Base-by-base conservation (phyloP, 2,113 vertebrate species). In the Callipepla californica region DNA sequence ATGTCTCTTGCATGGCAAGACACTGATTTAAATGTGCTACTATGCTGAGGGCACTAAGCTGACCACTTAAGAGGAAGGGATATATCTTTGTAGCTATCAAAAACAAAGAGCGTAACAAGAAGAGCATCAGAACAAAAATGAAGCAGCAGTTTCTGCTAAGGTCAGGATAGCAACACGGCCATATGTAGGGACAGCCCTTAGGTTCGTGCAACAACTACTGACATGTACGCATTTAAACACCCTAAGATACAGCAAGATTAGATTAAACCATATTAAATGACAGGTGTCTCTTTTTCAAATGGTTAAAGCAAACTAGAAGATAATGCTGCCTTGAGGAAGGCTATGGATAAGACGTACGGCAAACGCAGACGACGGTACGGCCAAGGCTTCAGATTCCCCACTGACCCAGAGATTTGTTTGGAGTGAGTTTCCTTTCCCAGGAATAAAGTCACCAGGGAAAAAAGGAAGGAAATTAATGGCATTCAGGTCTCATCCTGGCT, bases 31-130 rank as follows among this genome's bases (percentile, higher is more conserved):
- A 75, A 90, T 85, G 65, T 7, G 48, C 51, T 80, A 80, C 75
- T 80, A 75, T 16, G 94, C 80, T 80, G 79, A 75, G 61, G 82
- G 73, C 65, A 90, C 58, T 91, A 63, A 90, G 91, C 61, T 91
- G 91, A 86, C 61, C 93, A 62, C 76, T 95, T 94, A 68, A 65
- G 32, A 74, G 89, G 72, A 94, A 92, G 57, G 21, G 50, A 87
- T 61, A 21, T 45, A 85, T 88, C 72, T 75, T 77, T 70, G 82
- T 48, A 78, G 72, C 79, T 80, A 70, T 61, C 61, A 78, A 45
- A 92, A 92, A 69, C 19, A 48, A 91, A 67, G 20, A 65, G 82
- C 48, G 83, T 75, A 72, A 85, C 34, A 57, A 40, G 73, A 95
- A 80, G 14, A 1, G 53, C 70, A 68, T 42, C 79, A 94, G 79